Evolutionary conservation across 2,113 vertebrate genomes (phyloP).

Genomic region (Anarhynchus alexandrinus): DNA sequence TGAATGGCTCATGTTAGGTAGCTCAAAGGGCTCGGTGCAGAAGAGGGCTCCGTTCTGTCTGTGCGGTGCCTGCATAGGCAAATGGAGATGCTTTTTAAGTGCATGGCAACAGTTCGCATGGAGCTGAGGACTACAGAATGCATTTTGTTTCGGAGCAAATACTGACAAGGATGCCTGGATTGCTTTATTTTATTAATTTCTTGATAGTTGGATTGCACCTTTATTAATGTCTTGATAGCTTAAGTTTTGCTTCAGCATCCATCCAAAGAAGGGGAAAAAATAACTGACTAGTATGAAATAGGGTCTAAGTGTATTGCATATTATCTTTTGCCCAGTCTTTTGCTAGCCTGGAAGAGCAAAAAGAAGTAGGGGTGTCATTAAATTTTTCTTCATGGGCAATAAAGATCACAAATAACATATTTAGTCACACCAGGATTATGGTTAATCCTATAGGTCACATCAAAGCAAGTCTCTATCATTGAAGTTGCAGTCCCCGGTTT

Average conservation of each 20-base stretch:
- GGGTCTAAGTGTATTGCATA: background rate
- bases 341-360: background rate
- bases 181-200: background rate
- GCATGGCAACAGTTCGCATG: background rate
- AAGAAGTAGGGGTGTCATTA: background rate
- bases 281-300: background rate
- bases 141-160: background rate
- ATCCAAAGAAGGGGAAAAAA: background rate
- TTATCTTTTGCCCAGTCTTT: background rate
- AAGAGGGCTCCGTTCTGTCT: background rate
- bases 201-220: background rate
- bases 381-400: background rate
- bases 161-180: background rate
- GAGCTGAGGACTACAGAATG: background rate
- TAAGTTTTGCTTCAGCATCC: background rate
- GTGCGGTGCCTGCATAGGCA: background rate
- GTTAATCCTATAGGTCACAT: constrained; percentile 20
- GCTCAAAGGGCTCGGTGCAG: background rate
- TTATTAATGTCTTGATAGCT: background rate
- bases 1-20: background rate
- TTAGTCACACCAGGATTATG: constrained; percentile 12
- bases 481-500: background rate
- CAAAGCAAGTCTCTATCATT: background rate
- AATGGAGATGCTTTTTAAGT: background rate
- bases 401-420: background rate